Percentiles rank a stretch among this genome's conserved stretches.
These are phyloP conservation scores for Corynorhinus townsendii DNA, from an alignment of 2,113 vertebrate genomes.

Conservation along the genomic window DNA sequence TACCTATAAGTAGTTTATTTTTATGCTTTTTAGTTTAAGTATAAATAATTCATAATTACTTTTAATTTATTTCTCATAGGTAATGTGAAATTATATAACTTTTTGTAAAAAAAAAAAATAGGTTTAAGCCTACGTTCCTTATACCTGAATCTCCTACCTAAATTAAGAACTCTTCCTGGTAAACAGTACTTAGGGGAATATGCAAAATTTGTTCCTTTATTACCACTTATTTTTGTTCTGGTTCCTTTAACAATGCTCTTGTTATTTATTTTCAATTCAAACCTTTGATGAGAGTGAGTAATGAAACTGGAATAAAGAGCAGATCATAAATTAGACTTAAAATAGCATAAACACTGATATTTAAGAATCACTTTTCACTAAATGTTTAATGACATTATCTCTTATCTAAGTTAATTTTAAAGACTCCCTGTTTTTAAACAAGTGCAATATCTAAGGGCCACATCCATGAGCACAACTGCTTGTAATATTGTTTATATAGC, in stretches of 20 bases:
- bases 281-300: neutral
- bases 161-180: neutral
- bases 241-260: neutral
- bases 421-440: slow-evolving; percentile 37
- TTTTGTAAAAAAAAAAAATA: slow-evolving; percentile 32
- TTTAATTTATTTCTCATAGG: neutral
- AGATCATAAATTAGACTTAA: neutral
- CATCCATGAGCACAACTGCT: neutral
- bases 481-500: slow-evolving; percentile 17
- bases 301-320: neutral
- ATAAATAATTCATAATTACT: slow-evolving; percentile 12
- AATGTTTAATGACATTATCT: neutral
- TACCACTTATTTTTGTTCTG: slow-evolving; percentile 20
- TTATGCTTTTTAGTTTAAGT: neutral
- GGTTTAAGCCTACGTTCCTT: neutral
- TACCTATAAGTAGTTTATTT: neutral
- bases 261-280: slow-evolving; percentile 18
- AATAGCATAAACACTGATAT: neutral
- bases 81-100: neutral
- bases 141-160: neutral
- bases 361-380: neutral
- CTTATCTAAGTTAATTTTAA: slow-evolving; percentile 9
- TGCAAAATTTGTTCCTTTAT: neutral
- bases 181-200: slow-evolving; percentile 27
- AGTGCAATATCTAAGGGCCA: neutral